Evolutionary conservation across 1,140 invertebrate genomes (phyloP), one percentile per base, ranked within the genome.

Genomic region (Cephus cinctus): DNA sequence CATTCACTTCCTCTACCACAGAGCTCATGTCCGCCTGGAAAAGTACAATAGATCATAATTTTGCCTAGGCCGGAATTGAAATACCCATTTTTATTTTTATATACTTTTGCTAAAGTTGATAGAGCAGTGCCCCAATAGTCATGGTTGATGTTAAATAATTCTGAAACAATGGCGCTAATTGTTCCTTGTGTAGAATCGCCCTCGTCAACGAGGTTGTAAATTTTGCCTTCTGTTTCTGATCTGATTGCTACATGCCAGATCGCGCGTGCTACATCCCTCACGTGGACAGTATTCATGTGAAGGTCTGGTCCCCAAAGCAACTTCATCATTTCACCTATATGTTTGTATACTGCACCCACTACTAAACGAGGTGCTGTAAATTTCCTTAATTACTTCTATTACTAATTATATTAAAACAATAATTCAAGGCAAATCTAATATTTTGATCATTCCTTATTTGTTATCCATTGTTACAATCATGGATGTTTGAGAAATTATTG

Each of bases 271-370:
- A 95, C 74, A 76, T 96, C 94, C 30, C 76, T 69, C 1, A 94
- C 90, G 71, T 95, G 90, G 25, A 95, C 83, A 1, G 92, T 96
- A 69, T 94, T 92, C 79, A 94, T 86, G 59, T 86, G 83, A 39
- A 95, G 77, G 46, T 90, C 84, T 27, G 86, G 83, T 43, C 87
- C 89, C 92, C 92, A 96, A 19, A 95, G 78, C 32, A 95, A 78
- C 70, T 94, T 92, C 91, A 96, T 94, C 65, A 89, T 90, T 77
- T 95, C 90, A 34, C 83, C 83, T 3, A 94, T 78, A 69, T 94
- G 85, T 61, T 90, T 91, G 71, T 95, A 96, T 52, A 95, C 87
- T 34, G 87, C 87, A 41, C 90, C 91, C 59, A 93, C 85, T 14
- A 95, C 82, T 34, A 95, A 77, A 47, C 92, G 81, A 1, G 91